These are phyloP conservation scores for Intellagama lesueurii DNA, from an alignment of 2,797 vertebrate species.

Conservation along the genomic window DNA sequence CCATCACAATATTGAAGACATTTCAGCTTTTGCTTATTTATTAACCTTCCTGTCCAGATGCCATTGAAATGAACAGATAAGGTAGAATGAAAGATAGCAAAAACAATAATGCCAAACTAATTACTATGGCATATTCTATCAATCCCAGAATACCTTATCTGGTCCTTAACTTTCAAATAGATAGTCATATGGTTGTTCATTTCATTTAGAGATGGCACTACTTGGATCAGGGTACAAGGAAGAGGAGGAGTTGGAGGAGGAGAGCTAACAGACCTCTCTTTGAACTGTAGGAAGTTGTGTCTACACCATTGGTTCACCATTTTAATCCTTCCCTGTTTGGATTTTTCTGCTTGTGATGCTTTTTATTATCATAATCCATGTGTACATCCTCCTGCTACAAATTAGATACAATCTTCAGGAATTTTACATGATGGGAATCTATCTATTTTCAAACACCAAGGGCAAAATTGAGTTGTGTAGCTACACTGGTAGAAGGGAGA, in stretches of 20 bases:
- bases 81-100: conserved; percentile 13
- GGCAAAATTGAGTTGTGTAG: too few species aligned
- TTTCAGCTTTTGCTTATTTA: conserved; percentile 26
- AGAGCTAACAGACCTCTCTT: neutral
- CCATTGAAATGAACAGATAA: conserved; percentile 14
- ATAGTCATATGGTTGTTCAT: neutral
- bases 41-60: conserved; percentile 8
- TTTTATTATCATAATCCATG: neutral
- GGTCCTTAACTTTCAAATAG: conserved; percentile 17
- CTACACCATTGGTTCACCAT: neutral
- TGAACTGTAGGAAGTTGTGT: neutral
- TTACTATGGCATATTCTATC: conserved; percentile 14
- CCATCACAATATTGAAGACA: conserved; percentile 30
- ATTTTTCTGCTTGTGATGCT: neutral
- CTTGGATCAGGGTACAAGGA: neutral
- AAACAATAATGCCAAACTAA: conserved; percentile 42
- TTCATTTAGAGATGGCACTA: neutral
- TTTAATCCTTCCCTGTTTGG: too few species aligned
- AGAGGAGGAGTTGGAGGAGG: neutral
- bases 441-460: neutral
- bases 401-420: neutral
- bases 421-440: neutral
- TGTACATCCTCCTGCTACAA: neutral
- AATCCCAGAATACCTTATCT: conserved; percentile 2
- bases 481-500: too few species aligned